Percentiles rank a stretch among this genome's conserved stretches.
Evolutionary conservation across 2,888 invertebrate species (phyloP).

Genomic region (Pyralis farinalis): DNA sequence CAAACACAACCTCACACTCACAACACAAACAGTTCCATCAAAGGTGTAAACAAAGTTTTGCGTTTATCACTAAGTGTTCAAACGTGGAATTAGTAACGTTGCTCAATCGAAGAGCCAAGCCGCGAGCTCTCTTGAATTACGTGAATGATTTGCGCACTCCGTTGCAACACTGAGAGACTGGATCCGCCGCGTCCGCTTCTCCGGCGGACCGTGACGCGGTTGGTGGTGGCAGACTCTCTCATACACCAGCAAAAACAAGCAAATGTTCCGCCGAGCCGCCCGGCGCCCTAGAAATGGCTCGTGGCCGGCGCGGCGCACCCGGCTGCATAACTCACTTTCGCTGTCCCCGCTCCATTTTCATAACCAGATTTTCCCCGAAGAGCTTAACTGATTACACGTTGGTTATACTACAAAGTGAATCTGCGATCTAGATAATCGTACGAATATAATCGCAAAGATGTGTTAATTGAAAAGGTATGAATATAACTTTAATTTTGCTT

Average conservation of each 20-base stretch:
- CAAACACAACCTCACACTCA: constrained; percentile 40
- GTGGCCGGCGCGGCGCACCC: constrained; percentile 22
- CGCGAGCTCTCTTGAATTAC: constrained; percentile 13
- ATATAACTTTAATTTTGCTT: too few species aligned
- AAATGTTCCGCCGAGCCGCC: constrained; percentile 22
- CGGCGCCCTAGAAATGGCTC: constrained; percentile 58
- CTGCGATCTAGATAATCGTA: too few species aligned
- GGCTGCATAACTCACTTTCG: constrained; percentile 57
- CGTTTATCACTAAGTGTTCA: constrained; percentile 1
- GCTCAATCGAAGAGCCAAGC: constrained; percentile 17
- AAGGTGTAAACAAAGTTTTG: constrained; percentile 3
- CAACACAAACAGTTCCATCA: constrained; percentile 9
- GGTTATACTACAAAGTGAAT: too few species aligned
- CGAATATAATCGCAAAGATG: too few species aligned
- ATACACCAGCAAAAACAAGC: constrained; percentile 34
- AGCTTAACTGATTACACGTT: too few species aligned
- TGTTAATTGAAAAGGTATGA: too few species aligned
- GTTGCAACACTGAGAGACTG: constrained; percentile 18
- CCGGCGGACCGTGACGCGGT: constrained; percentile 20
- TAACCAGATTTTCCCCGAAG: constrained; percentile 31
- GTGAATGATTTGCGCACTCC: constrained; percentile 21
- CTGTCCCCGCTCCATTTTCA: constrained; percentile 38
- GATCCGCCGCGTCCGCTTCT: constrained; percentile 10
- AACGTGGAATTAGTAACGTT: constrained; percentile 14
- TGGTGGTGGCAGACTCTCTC: constrained; percentile 23